Evolutionary conservation across 2,797 vertebrate species (phyloP), one percentile per base, ranked within the genome.

Genomic region (Paedocypris micromegethes): DNA sequence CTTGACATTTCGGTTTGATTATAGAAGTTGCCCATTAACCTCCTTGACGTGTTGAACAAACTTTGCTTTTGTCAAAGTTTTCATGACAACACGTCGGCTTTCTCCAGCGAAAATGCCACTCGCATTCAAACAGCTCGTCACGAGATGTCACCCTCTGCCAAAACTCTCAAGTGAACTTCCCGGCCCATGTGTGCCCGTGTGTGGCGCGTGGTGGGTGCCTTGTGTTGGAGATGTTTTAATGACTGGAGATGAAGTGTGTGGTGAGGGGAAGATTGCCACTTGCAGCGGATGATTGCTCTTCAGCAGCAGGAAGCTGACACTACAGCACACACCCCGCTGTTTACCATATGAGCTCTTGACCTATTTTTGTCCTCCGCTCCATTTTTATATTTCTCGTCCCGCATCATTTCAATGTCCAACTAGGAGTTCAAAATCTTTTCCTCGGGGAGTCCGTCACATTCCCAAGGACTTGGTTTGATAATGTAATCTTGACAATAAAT

Each of bases 161-260:
- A 65, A 73, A 58, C 72, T 66, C 59, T 72, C 9, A 6, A 72
- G 73, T 75, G 60, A 72, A 73, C 66, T 60, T 62, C 72, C 51
- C 37, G 42, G 47, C 66, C 67, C 63, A 66, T 7, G 63, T 61
- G 66, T 51, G 39, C 55, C 46, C 49, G 39, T 68, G 9, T 58
- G 50, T 6, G 49, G 48, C 58, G 38, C 57, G 70, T 55, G 64
- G 68, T 66, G 72, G 58, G 43, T 55, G 71, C 62, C 66, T 77
- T 77, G 76, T 75, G 67, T 58, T 69, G 68, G 58, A 70, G 75
- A 79, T 73, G 70, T 75, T 75, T 66, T 79, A 77, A 79, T 79
- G 70, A 79, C 67, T 57, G 59, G 46, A 59, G 44, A 64, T 65
- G 42, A 71, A 75, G 75, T 72, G 78, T 58, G 75, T 62, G 72